Evolutionary conservation across 2,888 invertebrate species (phyloP), one percentile per base, ranked within the genome.

Genomic region (Anthoptus insignis): DNA sequence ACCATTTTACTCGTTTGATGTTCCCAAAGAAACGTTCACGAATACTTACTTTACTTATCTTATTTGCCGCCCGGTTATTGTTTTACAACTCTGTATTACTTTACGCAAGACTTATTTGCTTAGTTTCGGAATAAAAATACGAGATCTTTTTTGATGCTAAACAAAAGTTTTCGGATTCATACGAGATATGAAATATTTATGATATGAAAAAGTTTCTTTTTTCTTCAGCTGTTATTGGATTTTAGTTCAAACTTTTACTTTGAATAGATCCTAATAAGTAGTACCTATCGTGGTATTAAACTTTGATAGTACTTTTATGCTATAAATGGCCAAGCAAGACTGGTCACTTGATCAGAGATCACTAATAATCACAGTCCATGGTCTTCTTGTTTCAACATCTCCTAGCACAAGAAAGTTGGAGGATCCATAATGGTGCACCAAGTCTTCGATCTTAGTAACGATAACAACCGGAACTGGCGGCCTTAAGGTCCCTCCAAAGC

Each of bases 101-200:
- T 24, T 56, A 9, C 37, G 11, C 7, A 34, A 16, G 56, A 22
- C 56, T 56, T 37, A 54, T 54, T 21, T 37, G 22, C 37, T 56
- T 56, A 56, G 39, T 42, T 56, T 27, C 14, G 27, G 16, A 11
- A 57, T 27, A 42, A 57, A 45, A 57, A 57, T 27, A 49, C 24
- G 13, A 42, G 29, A 52, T 27, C 21, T 49, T 59, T 50, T 19
- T 37, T 37, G 59, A 39, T 50, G 16, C 19, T 29, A 3, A 29
- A 24, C 47, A 29, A 49, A 59, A 59, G 27, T 59, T 59, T 59
- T 19, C 16, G 50, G 37, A n/a, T 59, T 59, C 24, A 14, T 34
- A 49, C 50, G 52, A n/a, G 24, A 39, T 13, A 37, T 45, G 21
- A 45, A 45, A 45, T 45, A 22, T 45, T 45, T 45, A 45, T 45